These are phyloP conservation scores for Drosophila mulleri DNA, from an alignment of 2,888 invertebrate genomes.

Conservation along the genomic window DNA sequence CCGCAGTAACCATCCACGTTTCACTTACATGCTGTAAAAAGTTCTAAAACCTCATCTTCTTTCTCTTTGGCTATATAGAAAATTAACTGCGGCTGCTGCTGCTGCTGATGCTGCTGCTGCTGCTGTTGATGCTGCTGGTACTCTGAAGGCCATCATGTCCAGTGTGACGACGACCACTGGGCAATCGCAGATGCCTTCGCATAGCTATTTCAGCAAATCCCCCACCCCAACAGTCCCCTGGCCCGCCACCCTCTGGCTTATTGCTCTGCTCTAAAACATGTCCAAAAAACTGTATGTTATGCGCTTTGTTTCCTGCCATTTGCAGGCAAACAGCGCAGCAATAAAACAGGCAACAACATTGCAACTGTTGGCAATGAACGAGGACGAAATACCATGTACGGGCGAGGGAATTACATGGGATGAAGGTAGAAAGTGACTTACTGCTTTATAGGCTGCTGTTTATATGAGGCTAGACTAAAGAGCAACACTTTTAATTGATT, in stretches of 20 bases:
- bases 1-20: neutral
- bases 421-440: neutral
- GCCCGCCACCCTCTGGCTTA: neutral
- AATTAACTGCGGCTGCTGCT: slow-evolving; percentile 41
- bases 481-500: neutral
- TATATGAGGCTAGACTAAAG: neutral
- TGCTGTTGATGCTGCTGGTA: slow-evolving; percentile 16
- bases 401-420: neutral
- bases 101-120: slow-evolving; percentile 21
- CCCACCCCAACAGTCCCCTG: neutral
- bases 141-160: slow-evolving; percentile 46
- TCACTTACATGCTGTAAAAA: slow-evolving; percentile 25
- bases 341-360: slow-evolving; percentile 34
- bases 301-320: slow-evolving; percentile 58
- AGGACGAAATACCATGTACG: slow-evolving; percentile 14
- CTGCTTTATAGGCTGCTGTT: neutral
- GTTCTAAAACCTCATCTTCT: slow-evolving; percentile 28
- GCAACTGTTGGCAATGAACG: neutral
- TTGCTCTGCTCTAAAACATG: slow-evolving; percentile 30
- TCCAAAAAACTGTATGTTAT: slow-evolving; percentile 41
- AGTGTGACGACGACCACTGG: slow-evolving; percentile 25
- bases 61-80: slow-evolving; percentile 27
- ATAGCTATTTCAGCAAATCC: slow-evolving; percentile 44
- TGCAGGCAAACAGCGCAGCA: slow-evolving; percentile 40
- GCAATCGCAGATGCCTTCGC: slow-evolving; percentile 42